Conservation (phyloP, 2,888 invertebrate genomes). For the Diarsia mendica region DNA sequence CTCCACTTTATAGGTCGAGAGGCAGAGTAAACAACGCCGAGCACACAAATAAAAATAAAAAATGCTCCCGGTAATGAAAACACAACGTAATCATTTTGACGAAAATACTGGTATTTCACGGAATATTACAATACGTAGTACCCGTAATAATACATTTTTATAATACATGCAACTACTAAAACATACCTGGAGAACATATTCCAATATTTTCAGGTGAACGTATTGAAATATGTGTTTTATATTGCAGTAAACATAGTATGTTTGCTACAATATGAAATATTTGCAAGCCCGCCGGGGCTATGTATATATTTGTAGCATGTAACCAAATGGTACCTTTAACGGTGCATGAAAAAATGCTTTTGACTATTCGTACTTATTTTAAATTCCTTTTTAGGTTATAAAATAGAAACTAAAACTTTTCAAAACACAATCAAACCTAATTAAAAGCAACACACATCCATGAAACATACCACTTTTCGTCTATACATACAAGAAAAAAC, state of each 20-base stretch:
- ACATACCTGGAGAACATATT: constrained; percentile 31
- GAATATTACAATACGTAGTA: constrained; percentile 15
- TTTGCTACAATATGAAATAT: constrained; percentile 58
- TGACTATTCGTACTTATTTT: not conserved
- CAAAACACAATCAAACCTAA: constrained; percentile 3
- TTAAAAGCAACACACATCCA: constrained; percentile 5
- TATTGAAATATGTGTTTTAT: constrained; percentile 60
- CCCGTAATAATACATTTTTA: constrained; percentile 24
- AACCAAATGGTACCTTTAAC: constrained; percentile 8
- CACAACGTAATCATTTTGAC: constrained; percentile 69
- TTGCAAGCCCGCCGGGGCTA: constrained; percentile 33
- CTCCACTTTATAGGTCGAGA: constrained; percentile 73
- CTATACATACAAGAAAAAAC: constrained; percentile 10
- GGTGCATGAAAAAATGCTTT: constrained; percentile 1
- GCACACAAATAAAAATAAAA: constrained; percentile 70
- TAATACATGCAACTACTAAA: constrained; percentile 36
- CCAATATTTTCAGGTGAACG: constrained; percentile 55
- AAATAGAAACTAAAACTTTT: not conserved
- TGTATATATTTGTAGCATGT: constrained; percentile 22
- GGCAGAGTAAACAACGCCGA: constrained; percentile 74
- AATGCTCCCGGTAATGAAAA: constrained; percentile 73
- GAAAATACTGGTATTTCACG: constrained; percentile 47
- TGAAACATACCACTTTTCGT: constrained; percentile 2
- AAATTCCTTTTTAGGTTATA: not conserved
- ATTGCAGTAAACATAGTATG: constrained; percentile 46